A percentile compares a stretch with the other conserved stretches of the same genome.
phyloP scores from a whole-genome alignment of 2,888 invertebrate species.

The Drosophila anceps region DNA sequence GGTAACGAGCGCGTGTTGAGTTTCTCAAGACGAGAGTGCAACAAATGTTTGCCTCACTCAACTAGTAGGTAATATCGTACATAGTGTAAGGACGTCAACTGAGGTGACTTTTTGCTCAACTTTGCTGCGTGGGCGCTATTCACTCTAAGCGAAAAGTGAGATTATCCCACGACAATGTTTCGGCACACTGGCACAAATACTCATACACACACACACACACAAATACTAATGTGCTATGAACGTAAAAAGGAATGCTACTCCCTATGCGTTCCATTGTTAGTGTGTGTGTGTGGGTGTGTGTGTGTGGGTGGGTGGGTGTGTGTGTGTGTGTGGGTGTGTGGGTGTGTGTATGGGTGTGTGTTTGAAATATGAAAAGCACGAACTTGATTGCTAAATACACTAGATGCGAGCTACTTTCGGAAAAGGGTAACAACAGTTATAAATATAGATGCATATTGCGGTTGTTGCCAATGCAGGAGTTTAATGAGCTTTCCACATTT shows the following conservation, averaged over 20 bases:
- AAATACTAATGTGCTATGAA: not conserved
- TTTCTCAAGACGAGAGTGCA: slow-evolving; percentile 58
- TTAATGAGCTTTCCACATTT: not conserved
- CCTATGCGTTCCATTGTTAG: slow-evolving; percentile 1
- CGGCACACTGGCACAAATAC: slow-evolving; percentile 74
- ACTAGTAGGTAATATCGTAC: slow-evolving; percentile 39
- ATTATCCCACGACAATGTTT: slow-evolving; percentile 56
- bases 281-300: not conserved
- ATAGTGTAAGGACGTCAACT: slow-evolving; percentile 29
- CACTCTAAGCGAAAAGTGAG: slow-evolving; percentile 53
- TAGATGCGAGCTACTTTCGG: not conserved
- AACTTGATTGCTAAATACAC: slow-evolving; percentile 7
- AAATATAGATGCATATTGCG: not conserved
- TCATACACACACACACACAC: not conserved
- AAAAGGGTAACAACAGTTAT: not conserved
- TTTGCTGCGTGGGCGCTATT: slow-evolving; percentile 52
- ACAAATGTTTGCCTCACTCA: slow-evolving; percentile 63
- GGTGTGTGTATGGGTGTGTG: slow-evolving; percentile 8
- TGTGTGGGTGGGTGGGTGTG: too few species aligned
- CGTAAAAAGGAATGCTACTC: not conserved
- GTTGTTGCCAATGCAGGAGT: not conserved
- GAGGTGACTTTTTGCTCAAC: slow-evolving; percentile 28
- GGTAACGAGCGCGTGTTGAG: slow-evolving; percentile 49
- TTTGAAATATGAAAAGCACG: slow-evolving; percentile 6
- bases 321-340: not conserved